Evolutionary conservation across 2,888 invertebrate genomes (phyloP).

Genomic region (Trichogramma dendrolimi): DNA sequence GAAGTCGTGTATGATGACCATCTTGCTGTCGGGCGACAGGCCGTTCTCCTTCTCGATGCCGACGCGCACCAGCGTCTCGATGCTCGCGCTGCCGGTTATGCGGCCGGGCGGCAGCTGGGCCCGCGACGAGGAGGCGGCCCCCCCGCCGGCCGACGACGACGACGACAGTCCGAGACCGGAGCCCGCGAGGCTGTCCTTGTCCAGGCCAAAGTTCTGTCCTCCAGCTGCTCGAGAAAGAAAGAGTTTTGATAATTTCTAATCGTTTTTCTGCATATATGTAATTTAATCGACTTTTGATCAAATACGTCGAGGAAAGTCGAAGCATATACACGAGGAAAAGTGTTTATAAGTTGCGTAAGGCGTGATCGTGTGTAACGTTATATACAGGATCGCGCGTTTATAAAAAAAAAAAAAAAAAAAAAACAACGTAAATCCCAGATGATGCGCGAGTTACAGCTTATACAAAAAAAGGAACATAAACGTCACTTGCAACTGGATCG

Average conservation of each 20-base stretch:
- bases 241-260: background rate
- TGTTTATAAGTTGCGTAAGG: too few relatives aligned
- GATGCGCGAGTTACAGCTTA: background rate
- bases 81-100: conserved; percentile 91
- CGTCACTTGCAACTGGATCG: background rate
- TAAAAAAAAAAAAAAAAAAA: conserved; percentile 6
- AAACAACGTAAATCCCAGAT: conserved; percentile 49
- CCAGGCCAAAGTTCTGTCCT: conserved; percentile 44
- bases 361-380: too few relatives aligned
- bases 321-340: too few relatives aligned
- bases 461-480: background rate
- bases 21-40: conserved; percentile 86
- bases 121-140: conserved; percentile 68
- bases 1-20: conserved; percentile 92
- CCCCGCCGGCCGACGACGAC: conserved; percentile 66
- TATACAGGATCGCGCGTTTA: too few relatives aligned
- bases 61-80: conserved; percentile 82
- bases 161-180: conserved; percentile 64
- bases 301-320: too few relatives aligned
- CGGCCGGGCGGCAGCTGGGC: conserved; percentile 81
- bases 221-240: conserved; percentile 38
- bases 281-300: background rate
- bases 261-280: background rate
- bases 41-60: conserved; percentile 92
- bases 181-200: conserved; percentile 70